Conservation (phyloP, 2,113 vertebrate genomes). For the Spilogale gracilis region DNA sequence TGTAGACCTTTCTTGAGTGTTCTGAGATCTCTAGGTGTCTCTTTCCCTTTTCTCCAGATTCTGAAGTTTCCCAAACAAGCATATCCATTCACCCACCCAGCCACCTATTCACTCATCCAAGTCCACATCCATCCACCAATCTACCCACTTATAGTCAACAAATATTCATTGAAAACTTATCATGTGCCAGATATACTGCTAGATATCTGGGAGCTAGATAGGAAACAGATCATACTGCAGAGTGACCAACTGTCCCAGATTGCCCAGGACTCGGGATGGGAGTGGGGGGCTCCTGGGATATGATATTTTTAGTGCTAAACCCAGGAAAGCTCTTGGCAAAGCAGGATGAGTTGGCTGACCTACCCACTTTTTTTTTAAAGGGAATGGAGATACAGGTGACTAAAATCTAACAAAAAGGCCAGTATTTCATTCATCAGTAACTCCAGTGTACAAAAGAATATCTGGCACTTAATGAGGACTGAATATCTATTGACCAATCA, state of each 20-base stretch:
- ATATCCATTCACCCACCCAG: not conserved
- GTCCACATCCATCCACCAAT: not conserved
- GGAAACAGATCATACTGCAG: not conserved
- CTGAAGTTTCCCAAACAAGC: constrained; percentile 5
- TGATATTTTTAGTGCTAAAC: constrained; percentile 2
- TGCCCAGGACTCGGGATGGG: not conserved
- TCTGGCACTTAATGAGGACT: not conserved
- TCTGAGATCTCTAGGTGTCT: constrained; percentile 24
- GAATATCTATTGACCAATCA: constrained; percentile 5
- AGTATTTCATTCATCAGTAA: constrained; percentile 45
- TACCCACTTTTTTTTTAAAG: constrained; percentile 1
- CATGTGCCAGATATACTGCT: not conserved
- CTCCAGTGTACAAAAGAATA: not conserved
- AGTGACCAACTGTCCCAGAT: not conserved
- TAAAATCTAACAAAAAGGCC: not conserved
- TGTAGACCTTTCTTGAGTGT: not conserved
- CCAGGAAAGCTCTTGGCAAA: not conserved
- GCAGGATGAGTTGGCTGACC: not conserved
- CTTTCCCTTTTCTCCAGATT: constrained; percentile 20
- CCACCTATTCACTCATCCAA: not conserved
- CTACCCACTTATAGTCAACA: not conserved
- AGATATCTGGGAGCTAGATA: not conserved
- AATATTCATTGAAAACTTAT: not conserved
- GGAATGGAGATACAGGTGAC: not conserved
- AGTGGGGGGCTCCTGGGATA: not conserved